Evolutionary conservation across 2,888 invertebrate genomes (phyloP), one percentile per base, ranked within the genome.

Genomic region (Drosophila meridiana): DNA sequence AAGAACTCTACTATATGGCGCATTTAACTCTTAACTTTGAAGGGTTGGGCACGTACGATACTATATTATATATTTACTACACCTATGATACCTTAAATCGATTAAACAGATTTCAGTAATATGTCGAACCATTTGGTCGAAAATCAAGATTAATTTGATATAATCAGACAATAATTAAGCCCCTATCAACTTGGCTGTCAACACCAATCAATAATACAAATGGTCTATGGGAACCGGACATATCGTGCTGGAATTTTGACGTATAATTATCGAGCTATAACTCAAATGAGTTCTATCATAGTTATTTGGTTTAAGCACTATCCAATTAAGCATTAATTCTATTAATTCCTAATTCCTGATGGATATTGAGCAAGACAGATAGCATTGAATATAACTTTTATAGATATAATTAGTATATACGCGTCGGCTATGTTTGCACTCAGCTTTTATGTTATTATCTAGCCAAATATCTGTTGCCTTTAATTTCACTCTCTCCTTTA

Each of bases 391-490:
- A 58, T 57, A 26, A 28, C 14, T 26, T 28, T 32, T 34, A n/a
- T 30, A n/a, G 43, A 57, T 34, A 56, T 57, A 48, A 68, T 68
- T 48, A 40, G 40, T 56, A n/a, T 47, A 26, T 34, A 28, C 38
- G 36, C 14, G 11, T 4, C 3, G 28, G 30, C 8, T 34, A 45
- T 34, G 26, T 69, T 26, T 47, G 69, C 26, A 26, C 9, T 34
- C 13, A 26, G 45, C 14, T 71, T 69, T 34, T 48, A 56, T 72
- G 38, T 58, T 58, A 38, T 34, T 57, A 40, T 42, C 56, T 73
- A 50, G 48, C 28, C 14, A 34, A 57, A 57, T 57, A 57, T 47
- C 11, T 45, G 60, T 34, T 66, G 56, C 40, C 58, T 67, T 61
- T 42, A 60, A 60, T 68, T 74, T 56, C 42, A 47, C 20, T 66